phyloP scores from a whole-genome alignment of 2,888 invertebrate species.

The Amblyteles armatorius region DNA sequence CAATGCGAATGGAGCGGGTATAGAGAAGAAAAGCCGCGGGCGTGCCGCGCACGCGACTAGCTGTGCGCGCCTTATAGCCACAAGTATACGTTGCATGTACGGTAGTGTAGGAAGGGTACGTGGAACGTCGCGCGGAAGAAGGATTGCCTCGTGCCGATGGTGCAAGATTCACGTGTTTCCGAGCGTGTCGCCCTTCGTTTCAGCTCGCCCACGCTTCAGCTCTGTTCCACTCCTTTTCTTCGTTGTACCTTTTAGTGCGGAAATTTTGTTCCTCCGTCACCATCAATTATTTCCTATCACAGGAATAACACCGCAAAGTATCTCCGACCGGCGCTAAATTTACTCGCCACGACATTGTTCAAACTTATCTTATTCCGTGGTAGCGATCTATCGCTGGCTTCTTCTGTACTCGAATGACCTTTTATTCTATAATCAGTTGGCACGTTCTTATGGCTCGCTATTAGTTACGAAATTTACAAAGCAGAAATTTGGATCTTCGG shows the following conservation, averaged over 20 bases:
- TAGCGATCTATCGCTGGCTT: background rate
- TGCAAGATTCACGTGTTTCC: conserved; percentile 63
- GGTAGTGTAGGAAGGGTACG: conserved; percentile 15
- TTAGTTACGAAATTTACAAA: no score
- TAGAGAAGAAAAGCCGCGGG: conserved; percentile 62
- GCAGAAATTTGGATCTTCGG: no score
- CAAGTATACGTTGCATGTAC: conserved; percentile 6
- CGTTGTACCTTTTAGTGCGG: conserved; percentile 35
- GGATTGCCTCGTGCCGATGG: conserved; percentile 48
- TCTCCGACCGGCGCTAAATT: conserved; percentile 39
- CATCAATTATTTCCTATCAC: conserved; percentile 60
- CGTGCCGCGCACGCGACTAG: conserved; percentile 65
- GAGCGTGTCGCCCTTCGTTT: conserved; percentile 50
- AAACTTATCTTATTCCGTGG: conserved; percentile 19
- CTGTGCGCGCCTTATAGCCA: conserved; percentile 27
- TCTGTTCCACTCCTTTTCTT: conserved; percentile 13
- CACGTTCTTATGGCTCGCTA: no score
- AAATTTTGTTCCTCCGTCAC: conserved; percentile 53
- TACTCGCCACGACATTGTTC: background rate
- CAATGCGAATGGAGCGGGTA: conserved; percentile 6
- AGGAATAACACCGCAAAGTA: conserved; percentile 30
- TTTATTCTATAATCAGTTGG: background rate
- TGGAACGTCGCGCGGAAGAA: conserved; percentile 49
- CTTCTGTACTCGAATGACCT: background rate
- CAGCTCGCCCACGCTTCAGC: conserved; percentile 58